Evolutionary conservation across 2,888 invertebrate genomes (phyloP).

Genomic region (Stenurella melanura): DNA sequence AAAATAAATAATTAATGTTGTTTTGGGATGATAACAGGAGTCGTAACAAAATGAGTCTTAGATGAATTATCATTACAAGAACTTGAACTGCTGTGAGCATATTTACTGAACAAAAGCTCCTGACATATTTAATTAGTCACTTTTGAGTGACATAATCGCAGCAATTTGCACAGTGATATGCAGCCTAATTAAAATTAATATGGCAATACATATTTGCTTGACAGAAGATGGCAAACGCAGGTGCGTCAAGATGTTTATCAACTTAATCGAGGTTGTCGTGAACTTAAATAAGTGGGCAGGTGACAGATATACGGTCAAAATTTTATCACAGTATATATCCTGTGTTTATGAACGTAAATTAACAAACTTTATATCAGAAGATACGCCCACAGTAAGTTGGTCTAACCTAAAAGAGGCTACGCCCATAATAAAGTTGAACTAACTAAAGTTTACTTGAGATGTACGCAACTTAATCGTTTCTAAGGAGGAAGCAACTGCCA

Average conservation of each 20-base stretch:
- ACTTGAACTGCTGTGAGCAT: slow-evolving; percentile 1
- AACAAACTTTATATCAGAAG: background rate
- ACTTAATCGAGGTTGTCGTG: slow-evolving; percentile 25
- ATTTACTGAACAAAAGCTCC: slow-evolving; percentile 31
- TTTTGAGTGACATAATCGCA: slow-evolving; percentile 37
- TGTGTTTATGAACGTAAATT: slow-evolving; percentile 14
- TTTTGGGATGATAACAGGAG: background rate
- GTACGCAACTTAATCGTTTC: background rate
- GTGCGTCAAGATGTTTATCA: slow-evolving; percentile 38
- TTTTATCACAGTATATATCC: background rate
- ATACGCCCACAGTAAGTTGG: background rate
- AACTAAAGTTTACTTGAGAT: background rate
- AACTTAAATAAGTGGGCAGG: slow-evolving; percentile 10
- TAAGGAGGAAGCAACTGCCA: background rate
- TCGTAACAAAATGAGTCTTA: background rate
- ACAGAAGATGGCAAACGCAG: slow-evolving; percentile 30
- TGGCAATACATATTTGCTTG: slow-evolving; percentile 22
- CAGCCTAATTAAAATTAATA: slow-evolving; percentile 40
- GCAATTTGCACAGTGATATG: slow-evolving; percentile 31
- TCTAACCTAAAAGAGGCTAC: background rate
- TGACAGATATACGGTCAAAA: slow-evolving; percentile 16
- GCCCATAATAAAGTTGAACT: background rate
- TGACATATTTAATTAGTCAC: slow-evolving; percentile 40
- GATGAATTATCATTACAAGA: slow-evolving; percentile 6
- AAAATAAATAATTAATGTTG: slow-evolving; percentile 8